Evolutionary conservation across 1,140 invertebrate genomes (phyloP), one percentile per base, ranked within the genome.

Genomic region (Theocolax elegans): DNA sequence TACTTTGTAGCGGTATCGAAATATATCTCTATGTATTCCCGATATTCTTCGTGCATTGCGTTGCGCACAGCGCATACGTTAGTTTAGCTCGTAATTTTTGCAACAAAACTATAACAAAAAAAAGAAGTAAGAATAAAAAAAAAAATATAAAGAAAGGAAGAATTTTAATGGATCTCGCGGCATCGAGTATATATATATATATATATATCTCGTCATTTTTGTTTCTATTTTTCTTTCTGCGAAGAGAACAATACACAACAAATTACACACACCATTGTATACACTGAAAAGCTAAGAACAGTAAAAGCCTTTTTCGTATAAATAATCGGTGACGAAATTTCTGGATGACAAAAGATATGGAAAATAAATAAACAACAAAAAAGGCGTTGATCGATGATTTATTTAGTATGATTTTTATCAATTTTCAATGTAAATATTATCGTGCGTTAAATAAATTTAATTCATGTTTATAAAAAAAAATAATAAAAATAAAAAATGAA

Each of bases 191-290:
- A n/a, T n/a, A n/a, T n/a, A n/a, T n/a, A n/a, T n/a, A n/a, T n/a
- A n/a, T n/a, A n/a, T n/a, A n/a, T n/a, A n/a, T n/a, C n/a, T 92
- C 79, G 97, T 98, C n/a, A n/a, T n/a, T n/a, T n/a, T n/a, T n/a
- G n/a, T n/a, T n/a, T n/a, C n/a, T n/a, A n/a, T n/a, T n/a, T n/a
- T n/a, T n/a, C 77, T 86, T 99, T 29, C 89, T n/a, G 93, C 51
- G 95, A 98, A 80, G 95, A 99, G 79, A n/a, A n/a, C n/a, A n/a
- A n/a, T n/a, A n/a, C n/a, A n/a, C n/a, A 96, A 98, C 78, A 93
- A 92, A 67, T n/a, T n/a, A n/a, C n/a, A n/a, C n/a, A 93, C 95
- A 75, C 93, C 3, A 89, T 91, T 13, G 87, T 8, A 38, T 38
- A 8, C 35, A 38, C 35, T 6, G 13, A 38, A 38, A 38, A 13